Base-by-base conservation (phyloP, 2,888 invertebrate species). In the Cremastinae sp. region DNA sequence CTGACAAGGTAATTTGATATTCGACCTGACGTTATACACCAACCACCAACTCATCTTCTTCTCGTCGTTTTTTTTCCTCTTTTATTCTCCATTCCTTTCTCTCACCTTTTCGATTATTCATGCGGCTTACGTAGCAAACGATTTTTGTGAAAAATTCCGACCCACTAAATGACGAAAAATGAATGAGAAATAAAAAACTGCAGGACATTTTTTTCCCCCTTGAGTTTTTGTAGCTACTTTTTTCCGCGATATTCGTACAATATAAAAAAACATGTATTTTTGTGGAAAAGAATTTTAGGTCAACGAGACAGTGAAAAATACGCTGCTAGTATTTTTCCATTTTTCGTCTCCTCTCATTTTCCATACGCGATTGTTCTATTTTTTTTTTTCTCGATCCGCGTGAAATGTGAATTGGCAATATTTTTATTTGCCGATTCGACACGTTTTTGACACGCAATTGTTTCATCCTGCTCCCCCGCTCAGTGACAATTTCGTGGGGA, bases 1-100 rank as follows among this genome's bases (percentile, higher is more conserved):
- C 53, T 73, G 69, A 69, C 59, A 76, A 77, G 77, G 77, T 77
- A 77, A 77, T 62, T 70, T 65, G 69, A 73, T 76, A 73, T 64
- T 72, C 51, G 47, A 49, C 37, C 41, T 12, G 49, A 58, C 20
- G 49, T 39, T 41, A 49, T 10, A n/a, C 20, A 22, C 39, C 12
- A 69, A 59, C 58, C 53, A n/a, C 12, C 28, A 43, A 12, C 8
- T 69, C 39, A 28, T 51, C 49, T 69, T 59, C 20, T 28, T 35
- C 9, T 22, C 14, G 39, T 22, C 12, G 20, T 22, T n/a, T 22
- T 47, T 37, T 16, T 10, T 9, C 49, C 58, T 59, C 37, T 28
- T 35, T 12, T 22, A 14, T 53, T 22, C 12, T 37, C 14, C 14
- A 37, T 62, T 37, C 28, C n/a, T 4, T 39, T 18, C 49, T 49